These are phyloP conservation scores for Bubalus kerabau DNA, from an alignment of 2,113 vertebrate species.

Conservation along the genomic window DNA sequence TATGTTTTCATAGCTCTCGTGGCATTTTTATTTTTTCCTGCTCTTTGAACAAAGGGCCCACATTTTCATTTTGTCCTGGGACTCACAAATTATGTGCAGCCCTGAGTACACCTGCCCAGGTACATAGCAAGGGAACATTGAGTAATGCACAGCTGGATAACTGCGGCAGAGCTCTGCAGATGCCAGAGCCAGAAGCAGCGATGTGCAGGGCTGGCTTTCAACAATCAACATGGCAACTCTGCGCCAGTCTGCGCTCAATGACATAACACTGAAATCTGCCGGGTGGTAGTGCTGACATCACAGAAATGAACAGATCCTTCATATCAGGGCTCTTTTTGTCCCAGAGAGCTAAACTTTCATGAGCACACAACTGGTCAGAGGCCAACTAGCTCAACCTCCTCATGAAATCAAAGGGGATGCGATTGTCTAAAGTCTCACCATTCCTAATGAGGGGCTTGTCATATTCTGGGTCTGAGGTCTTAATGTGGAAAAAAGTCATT, in stretches of 20 bases:
- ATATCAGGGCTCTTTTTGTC: neutral
- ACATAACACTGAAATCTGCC: neutral
- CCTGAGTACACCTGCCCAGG: neutral
- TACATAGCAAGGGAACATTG: neutral
- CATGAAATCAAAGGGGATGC: neutral
- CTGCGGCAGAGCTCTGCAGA: neutral
- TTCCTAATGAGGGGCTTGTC: neutral
- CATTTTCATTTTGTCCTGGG: neutral
- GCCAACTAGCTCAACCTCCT: neutral
- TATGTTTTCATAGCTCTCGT: neutral
- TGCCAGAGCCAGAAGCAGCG: neutral
- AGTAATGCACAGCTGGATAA: neutral
- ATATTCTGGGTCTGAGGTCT: neutral
- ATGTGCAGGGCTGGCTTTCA: neutral
- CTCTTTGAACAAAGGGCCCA: neutral
- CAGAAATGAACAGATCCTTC: neutral
- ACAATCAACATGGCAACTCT: neutral
- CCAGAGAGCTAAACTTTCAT: neutral
- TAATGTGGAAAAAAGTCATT: neutral
- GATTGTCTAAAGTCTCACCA: neutral
- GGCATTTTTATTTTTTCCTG: neutral
- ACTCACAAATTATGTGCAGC: neutral
- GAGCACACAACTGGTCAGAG: neutral
- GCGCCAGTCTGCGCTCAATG: neutral
- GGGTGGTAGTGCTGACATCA: too few relatives aligned